Evolutionary conservation across 2,113 vertebrate species (phyloP), one percentile per base, ranked within the genome.

Genomic region (Helogale parvula): DNA sequence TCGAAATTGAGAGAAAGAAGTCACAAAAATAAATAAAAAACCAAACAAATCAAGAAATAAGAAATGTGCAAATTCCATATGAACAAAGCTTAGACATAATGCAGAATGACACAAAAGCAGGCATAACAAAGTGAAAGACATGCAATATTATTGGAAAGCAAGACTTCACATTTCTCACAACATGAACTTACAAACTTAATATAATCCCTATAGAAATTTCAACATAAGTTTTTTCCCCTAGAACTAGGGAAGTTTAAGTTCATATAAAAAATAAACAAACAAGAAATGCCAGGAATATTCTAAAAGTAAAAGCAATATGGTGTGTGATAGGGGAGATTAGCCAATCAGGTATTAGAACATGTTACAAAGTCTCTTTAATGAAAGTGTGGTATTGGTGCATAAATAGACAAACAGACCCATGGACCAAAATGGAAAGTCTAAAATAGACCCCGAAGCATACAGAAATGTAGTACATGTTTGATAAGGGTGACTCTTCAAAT

Each of bases 1-100:
- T 93, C 97, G 98, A 85, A 93, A 97, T 93, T 15, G 21, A 91
- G 1, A n/a, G 45, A 76, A 92, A 35, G 38, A 25, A 74, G 50
- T 97, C 87, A 94, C 21, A 33, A 41, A 10, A 3, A 65, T 27
- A 41, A 7, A 27, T 23, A 68, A 80, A 38, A 0, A 57, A 60
- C 57, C 82, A 80, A 7, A 77, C 29, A 47, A 16, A 79, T 50
- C 31, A 29, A 77, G 41, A 4, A 45, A 13, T 25, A 90, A 86
- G 38, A 79, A 80, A 92, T 27, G n/a, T 54, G 3, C 31, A 95
- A 87, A 45, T 90, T 33, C 14, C 29, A 54, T 7, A 29, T 2
- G 35, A 88, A 47, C 38, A 82, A 60, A 96, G 72, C 47, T 33
- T 35, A 31, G 29, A 93, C 57, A 69, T 3, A 38, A 41, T 16